Base-by-base conservation (phyloP, 1,140 invertebrate species). In the Brachionus sp. region DNA sequence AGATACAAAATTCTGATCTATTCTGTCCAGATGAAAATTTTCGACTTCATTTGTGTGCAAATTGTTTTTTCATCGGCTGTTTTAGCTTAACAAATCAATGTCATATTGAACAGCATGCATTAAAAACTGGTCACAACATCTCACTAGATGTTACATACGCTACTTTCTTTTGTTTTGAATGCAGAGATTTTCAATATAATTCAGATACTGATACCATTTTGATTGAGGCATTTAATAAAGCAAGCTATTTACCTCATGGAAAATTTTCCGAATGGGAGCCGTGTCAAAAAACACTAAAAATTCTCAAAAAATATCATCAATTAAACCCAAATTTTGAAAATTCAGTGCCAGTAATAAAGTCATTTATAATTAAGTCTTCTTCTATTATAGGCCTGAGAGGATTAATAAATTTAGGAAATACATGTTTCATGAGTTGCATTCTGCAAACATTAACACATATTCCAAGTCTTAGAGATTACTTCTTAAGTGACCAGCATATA, bases 361-460 rank as follows among this genome's bases (percentile, higher is more conserved):
- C 37, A 1, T 68, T 33, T 62, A 68, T n/a, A 66, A 13, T 42
- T 19, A 68, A 46, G n/a, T n/a, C 37, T 19, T n/a, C 62, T n/a
- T 83, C 42, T 10, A 75, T 85, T 83, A 73, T 62, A 86, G 92
- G 95, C 42, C 88, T 97, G 35, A 90, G 96, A 84, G 97, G 97
- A 2, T 90, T 98, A 25, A 93, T 98, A 84, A 99, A 99, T 90
- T 90, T 98, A 85, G 96, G 97, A n/a, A 95, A 95, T 84, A 98
- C 97, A 0, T 99, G 97, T 89, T 98, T 98, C 88, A 97, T 98
- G 95, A 98, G 97, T 88, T 96, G 95, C 87, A 97, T 98, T 86
- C 93, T 98, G 7, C 97, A 98, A 90, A 93, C 95, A 1, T 87
- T 99, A 83, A 95, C 95, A 64, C 96, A 98, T 87, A 98, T 95